Evolutionary conservation across 2,888 invertebrate species (phyloP), one percentile per base, ranked within the genome.

Genomic region (Lycocerus yunnanus): DNA sequence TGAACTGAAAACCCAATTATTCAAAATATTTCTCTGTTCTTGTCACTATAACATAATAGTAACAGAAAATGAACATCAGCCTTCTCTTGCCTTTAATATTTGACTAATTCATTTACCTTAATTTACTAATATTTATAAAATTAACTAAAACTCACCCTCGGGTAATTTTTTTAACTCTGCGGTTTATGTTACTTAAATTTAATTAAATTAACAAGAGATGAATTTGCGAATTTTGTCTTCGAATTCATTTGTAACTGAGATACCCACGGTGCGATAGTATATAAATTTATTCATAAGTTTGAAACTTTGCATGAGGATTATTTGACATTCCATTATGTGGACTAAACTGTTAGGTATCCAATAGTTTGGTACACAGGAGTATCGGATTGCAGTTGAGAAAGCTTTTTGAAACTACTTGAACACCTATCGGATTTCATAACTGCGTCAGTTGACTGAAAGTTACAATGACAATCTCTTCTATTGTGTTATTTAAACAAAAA

Each of bases 311-410:
- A 21, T 16, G 16, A 65, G 20, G 65, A 43, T 43, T 43, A 43
- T 43, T 18, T 69, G 60, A 27, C 27, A 16, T 69, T 63, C 69
- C 63, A 60, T 60, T 69, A 69, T 18, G 43, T 43, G 18, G 27
- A 43, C 68, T 67, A 67, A 68, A 68, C 20, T 68, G 58, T 18
- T 58, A 43, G 69, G 60, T 27, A 63, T 69, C 21, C 69, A 43
- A 63, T 69, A 69, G 24, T 63, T 43, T 27, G 27, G 43, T 10
- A 63, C 27, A 69, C 27, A 63, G 18, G 24, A 24, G 68, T 68
- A 18, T 69, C 61, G 69, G 43, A 69, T 69, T 43, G 63, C 69
- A 69, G 16, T 69, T 63, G 27, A 69, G 60, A 69, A 69, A 69
- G 69, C 69, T 63, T 69, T 69, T 16, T n/a, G 18, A 15, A 43